Evolutionary conservation across 2,797 vertebrate species (phyloP).

Genomic region (Glyptemys insculpta): DNA sequence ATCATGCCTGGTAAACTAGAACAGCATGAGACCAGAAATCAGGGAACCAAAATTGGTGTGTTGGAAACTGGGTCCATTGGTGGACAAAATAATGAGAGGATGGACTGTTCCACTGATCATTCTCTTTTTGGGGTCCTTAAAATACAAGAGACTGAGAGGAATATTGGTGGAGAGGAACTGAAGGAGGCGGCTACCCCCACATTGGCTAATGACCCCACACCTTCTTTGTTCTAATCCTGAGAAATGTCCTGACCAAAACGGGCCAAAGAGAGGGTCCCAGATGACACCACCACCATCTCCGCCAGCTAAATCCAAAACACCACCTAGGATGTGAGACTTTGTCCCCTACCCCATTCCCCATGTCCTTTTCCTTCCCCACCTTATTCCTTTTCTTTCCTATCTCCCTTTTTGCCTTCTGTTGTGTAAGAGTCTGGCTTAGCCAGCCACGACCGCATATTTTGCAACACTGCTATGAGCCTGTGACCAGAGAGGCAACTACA

Average conservation of each 20-base stretch:
- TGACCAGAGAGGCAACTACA: neutral
- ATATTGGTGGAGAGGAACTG: neutral
- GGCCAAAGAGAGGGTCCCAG: neutral
- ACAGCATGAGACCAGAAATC: neutral
- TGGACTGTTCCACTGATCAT: neutral
- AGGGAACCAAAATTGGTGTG: neutral
- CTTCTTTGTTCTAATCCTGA: neutral
- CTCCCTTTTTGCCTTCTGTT: neutral
- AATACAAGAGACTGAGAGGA: neutral
- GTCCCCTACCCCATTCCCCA: neutral
- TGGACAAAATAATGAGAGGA: neutral
- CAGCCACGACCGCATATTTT: neutral
- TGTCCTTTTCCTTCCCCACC: neutral
- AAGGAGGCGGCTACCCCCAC: neutral
- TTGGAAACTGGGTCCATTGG: neutral
- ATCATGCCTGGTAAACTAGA: neutral
- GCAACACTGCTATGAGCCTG: neutral
- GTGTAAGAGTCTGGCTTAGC: neutral
- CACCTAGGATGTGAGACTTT: neutral
- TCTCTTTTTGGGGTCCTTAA: neutral
- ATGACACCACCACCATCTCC: neutral
- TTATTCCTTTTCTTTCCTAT: neutral
- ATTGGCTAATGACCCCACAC: neutral
- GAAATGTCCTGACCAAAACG: neutral
- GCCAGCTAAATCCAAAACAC: too few species aligned